These are phyloP conservation scores for Andricus curvator DNA, from an alignment of 2,888 invertebrate species.

Conservation along the genomic window DNA sequence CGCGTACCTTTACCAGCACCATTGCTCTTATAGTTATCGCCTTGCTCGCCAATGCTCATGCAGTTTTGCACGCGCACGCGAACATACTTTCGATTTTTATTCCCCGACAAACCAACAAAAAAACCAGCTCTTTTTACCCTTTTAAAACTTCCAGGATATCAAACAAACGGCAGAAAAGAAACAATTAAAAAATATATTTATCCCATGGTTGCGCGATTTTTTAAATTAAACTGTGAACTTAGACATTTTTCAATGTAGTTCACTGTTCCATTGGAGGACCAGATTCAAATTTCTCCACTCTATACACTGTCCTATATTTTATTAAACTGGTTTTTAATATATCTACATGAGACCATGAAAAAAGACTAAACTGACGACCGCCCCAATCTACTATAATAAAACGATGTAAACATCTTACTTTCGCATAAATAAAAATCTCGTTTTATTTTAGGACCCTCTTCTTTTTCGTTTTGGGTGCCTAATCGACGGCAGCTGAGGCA, in stretches of 20 bases:
- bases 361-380: neutral
- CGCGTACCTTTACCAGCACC: constrained; percentile 67
- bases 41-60: constrained; percentile 31
- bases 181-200: neutral
- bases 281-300: too few species aligned
- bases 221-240: too few species aligned
- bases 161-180: neutral
- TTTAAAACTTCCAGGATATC: neutral
- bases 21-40: constrained; percentile 39
- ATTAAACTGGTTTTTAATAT: neutral
- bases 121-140: neutral
- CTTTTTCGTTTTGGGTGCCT: neutral
- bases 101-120: constrained; percentile 11
- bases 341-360: neutral
- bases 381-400: neutral
- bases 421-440: neutral
- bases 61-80: constrained; percentile 11
- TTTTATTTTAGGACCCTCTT: neutral
- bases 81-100: constrained; percentile 21
- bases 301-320: too few species aligned
- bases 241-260: too few species aligned
- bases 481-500: constrained; percentile 34
- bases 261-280: too few species aligned
- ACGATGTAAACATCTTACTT: constrained; percentile 12
- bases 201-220: neutral